These are phyloP conservation scores for Chaenocephalus aceratus DNA, from an alignment of 2,113 vertebrate species.

Conservation along the genomic window DNA sequence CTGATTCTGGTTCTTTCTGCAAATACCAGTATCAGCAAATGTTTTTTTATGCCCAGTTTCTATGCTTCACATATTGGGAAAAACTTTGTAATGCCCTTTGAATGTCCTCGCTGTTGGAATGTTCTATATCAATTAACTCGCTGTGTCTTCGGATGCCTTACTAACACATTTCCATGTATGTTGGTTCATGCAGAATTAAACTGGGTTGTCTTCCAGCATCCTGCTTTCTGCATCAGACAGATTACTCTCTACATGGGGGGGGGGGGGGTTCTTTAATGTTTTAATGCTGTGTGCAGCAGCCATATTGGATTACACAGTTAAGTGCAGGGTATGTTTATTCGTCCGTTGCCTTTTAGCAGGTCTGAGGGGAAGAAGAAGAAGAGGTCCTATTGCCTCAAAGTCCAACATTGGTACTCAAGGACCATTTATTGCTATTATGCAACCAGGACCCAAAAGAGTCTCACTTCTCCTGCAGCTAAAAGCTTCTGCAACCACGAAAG, in stretches of 20 bases:
- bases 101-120: too few relatives aligned
- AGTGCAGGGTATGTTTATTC: neutral
- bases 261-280: constrained; percentile 50
- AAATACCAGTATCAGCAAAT: neutral
- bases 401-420: too few relatives aligned
- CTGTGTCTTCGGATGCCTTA: too few relatives aligned
- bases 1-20: too few relatives aligned
- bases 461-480: too few relatives aligned
- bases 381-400: neutral
- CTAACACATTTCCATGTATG: neutral
- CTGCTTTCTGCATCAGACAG: neutral
- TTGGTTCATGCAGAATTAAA: neutral
- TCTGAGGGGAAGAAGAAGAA: neutral
- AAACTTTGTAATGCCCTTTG: too few relatives aligned
- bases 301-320: neutral
- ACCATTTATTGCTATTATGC: too few relatives aligned
- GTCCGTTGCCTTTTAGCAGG: neutral
- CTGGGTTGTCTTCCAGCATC: neutral
- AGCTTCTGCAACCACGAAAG: too few relatives aligned
- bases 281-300: neutral
- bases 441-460: too few relatives aligned
- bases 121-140: too few relatives aligned
- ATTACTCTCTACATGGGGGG: constrained; percentile 41
- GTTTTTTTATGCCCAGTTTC: too few relatives aligned
- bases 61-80: too few relatives aligned